Percentiles rank a stretch among this genome's conserved stretches.
Conservation (phyloP, 2,797 vertebrate species). For the Clarias laeviceps region DNA sequence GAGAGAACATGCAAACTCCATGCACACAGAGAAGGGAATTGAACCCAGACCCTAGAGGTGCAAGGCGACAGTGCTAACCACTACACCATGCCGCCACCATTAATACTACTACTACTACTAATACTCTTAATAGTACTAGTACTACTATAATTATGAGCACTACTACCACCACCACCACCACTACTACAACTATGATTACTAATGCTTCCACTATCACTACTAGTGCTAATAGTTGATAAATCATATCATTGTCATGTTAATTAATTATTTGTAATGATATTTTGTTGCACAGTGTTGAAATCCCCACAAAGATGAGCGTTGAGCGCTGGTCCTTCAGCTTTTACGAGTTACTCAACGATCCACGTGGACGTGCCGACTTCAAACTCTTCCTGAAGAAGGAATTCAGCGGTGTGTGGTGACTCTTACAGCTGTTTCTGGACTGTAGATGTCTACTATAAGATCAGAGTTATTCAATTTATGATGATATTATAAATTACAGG, state of each 20-base stretch:
- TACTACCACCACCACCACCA: too few species aligned
- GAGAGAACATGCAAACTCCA: too few species aligned
- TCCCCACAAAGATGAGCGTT: slow-evolving; percentile 90
- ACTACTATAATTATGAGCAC: too few species aligned
- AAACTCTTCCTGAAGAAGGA: slow-evolving; percentile 96
- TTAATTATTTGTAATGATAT: background rate
- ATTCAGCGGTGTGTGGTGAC: slow-evolving; percentile 84
- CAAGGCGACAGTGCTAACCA: too few species aligned
- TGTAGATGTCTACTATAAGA: background rate
- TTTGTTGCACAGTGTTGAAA: slow-evolving; percentile 77
- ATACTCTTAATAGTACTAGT: too few species aligned
- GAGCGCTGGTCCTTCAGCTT: slow-evolving; percentile 97
- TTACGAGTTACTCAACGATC: slow-evolving; percentile 88
- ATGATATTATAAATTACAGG: slow-evolving; percentile 67
- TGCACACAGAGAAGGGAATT: too few species aligned
- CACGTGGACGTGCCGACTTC: slow-evolving; percentile 89
- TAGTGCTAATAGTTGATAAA: background rate
- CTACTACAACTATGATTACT: too few species aligned
- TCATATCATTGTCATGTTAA: background rate
- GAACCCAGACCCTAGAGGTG: too few species aligned
- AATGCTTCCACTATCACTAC: background rate
- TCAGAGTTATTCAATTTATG: background rate
- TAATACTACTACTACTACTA: too few species aligned
- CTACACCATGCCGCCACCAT: too few species aligned
- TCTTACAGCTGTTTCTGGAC: background rate